Percentiles rank a stretch among this genome's conserved stretches.
Evolutionary conservation across 2,113 vertebrate genomes (phyloP).

Genomic region (Ptyas mucosa): DNA sequence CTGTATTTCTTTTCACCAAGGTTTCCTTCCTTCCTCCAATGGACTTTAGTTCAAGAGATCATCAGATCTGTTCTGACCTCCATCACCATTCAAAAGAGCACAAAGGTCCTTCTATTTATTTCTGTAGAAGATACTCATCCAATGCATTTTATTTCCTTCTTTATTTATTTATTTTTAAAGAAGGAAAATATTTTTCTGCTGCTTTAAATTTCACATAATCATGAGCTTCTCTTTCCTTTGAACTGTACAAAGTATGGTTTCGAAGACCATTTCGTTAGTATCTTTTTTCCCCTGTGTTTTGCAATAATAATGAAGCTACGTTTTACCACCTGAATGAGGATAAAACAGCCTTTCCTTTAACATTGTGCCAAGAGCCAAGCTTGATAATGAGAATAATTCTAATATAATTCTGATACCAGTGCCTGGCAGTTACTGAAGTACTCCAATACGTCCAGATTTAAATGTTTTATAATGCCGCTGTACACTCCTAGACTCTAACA

Average conservation of each 20-base stretch:
- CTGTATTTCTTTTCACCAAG: not conserved
- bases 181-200: not conserved
- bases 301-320: constrained; percentile 37
- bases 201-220: not conserved
- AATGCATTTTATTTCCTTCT: not conserved
- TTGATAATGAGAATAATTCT: constrained; percentile 63
- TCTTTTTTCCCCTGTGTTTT: not conserved
- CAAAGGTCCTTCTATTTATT: not conserved
- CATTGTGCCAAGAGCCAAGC: constrained; percentile 54
- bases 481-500: constrained; percentile 61
- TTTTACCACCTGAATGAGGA: constrained; percentile 47
- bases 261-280: not conserved
- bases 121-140: not conserved
- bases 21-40: not conserved
- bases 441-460: constrained; percentile 68
- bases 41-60: not conserved
- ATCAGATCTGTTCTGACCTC: not conserved
- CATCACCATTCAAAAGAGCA: not conserved
- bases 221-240: not conserved
- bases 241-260: not conserved
- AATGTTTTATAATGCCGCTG: constrained; percentile 69
- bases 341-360: constrained; percentile 57
- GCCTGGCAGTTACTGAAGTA: constrained; percentile 62
- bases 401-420: constrained; percentile 67
- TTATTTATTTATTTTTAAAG: not conserved